Base-by-base conservation (phyloP, 2,888 invertebrate genomes). In the Eupithecia abbreviata region DNA sequence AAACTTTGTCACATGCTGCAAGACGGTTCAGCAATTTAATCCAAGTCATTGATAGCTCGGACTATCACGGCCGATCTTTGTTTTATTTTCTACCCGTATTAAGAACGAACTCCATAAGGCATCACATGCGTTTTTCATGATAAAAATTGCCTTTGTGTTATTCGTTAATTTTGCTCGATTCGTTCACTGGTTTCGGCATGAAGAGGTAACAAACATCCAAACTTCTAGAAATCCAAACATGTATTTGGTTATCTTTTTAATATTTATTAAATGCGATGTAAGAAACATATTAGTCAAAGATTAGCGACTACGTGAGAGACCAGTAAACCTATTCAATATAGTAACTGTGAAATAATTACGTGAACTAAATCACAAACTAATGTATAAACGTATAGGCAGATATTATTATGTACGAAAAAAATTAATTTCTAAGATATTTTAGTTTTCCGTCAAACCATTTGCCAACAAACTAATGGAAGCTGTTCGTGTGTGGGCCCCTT, bases 401-500 rank as follows among this genome's bases (percentile, higher is more conserved):
- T n/a, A 55, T n/a, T n/a, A 55, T n/a, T n/a, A 55, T n/a, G 55
- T 55, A 12, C 10, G 62, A 62, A 62, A 18, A 62, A 12, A 18
- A 10, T 62, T 30, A 62, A 30, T 62, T 30, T 30, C 62, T 62
- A 62, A 30, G 3, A 62, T 9, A 30, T 10, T 62, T 62, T 10
- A 30, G 18, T 42, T 66, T 15, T 12, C 30, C 4, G 15, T 68
- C 67, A 68, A 45, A 4, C 45, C 45, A n/a, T 42, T 10, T 62
- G 30, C 10, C 66, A 42, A 42, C 42, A n/a, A 68, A 10, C 18
- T 68, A 45, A 42, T 68, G n/a, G 0, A 58, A 58, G 55, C 43
- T 68, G 67, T 15, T 43, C 67, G 69, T 47, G 69, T 69, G 69
- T 69, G 47, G 47, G 45, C 45, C 69, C 69, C 69, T 69, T 69